Conservation (phyloP, 2,113 vertebrate species). For the Albula goreensis region DNA sequence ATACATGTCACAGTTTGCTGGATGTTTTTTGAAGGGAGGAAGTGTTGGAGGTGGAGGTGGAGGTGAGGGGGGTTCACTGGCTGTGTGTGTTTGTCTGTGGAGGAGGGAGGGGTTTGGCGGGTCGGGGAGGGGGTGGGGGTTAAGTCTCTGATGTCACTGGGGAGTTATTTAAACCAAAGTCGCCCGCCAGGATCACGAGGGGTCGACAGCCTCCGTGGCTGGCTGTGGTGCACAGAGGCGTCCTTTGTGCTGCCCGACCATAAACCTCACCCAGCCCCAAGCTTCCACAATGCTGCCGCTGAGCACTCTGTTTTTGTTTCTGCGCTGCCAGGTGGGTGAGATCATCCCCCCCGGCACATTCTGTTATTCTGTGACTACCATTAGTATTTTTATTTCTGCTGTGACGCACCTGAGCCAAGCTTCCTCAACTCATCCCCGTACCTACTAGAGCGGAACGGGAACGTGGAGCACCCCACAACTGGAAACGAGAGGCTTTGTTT, state of each 20-base stretch:
- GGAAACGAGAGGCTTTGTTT: constrained; percentile 32
- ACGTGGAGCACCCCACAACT: background rate
- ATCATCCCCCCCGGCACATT: constrained; percentile 42
- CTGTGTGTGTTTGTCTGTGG: constrained; percentile 20
- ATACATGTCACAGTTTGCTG: constrained; percentile 14
- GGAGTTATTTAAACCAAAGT: constrained; percentile 59
- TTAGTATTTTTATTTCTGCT: constrained; percentile 5
- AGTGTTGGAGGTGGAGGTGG: background rate
- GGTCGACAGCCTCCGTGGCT: constrained; percentile 52
- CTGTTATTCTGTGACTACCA: constrained; percentile 16
- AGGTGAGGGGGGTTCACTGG: background rate
- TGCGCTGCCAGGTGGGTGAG: constrained; percentile 46
- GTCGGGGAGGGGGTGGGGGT: constrained; percentile 34
- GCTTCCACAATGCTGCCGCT: constrained; percentile 50
- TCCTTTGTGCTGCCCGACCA: constrained; percentile 54
- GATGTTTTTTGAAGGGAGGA: background rate
- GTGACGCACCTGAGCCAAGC: constrained; percentile 36
- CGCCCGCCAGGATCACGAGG: constrained; percentile 48
- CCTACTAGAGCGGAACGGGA: constrained; percentile 11
- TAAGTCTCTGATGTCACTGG: constrained; percentile 54
- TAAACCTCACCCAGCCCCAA: constrained; percentile 52
- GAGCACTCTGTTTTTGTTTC: constrained; percentile 46
- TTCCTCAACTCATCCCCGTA: constrained; percentile 5
- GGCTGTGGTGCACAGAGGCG: constrained; percentile 48
- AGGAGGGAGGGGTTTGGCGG: constrained; percentile 26